Evolutionary conservation across 1,140 invertebrate genomes (phyloP).

Genomic region (Hesperophylax magnus): DNA sequence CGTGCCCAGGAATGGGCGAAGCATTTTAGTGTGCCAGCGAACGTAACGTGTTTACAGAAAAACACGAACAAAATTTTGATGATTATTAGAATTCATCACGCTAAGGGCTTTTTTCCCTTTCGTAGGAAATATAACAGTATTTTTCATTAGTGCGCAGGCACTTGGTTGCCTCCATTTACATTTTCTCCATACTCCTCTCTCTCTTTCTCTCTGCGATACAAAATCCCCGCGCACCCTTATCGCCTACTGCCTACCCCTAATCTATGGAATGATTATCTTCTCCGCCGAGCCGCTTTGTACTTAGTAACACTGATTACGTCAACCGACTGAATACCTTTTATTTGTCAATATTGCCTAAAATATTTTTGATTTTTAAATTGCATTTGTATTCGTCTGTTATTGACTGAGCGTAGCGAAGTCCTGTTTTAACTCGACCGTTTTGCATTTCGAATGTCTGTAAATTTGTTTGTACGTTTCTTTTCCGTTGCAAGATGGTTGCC

Average conservation of each 20-base stretch:
- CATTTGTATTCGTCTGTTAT: too few relatives aligned
- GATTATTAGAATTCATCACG: conserved; percentile 40
- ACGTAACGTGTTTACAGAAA: conserved; percentile 30
- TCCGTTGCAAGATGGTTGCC: too few relatives aligned
- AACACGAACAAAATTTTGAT: conserved; percentile 32
- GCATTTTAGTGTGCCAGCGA: conserved; percentile 12
- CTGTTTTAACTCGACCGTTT: too few relatives aligned
- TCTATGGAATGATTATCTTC: conserved; percentile 32
- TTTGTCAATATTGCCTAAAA: too few relatives aligned
- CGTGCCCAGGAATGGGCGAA: not conserved
- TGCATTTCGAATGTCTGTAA: too few relatives aligned
- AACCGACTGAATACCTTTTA: not conserved
- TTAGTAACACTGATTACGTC: not conserved
- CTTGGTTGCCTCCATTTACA: conserved; percentile 23
- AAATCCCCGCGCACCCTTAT: conserved; percentile 32
- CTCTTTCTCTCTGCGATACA: conserved; percentile 15
- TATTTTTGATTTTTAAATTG: too few relatives aligned
- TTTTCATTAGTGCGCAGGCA: conserved; percentile 34
- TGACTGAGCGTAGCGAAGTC: too few relatives aligned
- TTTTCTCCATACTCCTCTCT: not conserved
- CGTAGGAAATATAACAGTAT: conserved; percentile 33
- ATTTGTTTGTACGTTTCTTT: too few relatives aligned
- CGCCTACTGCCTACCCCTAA: not conserved
- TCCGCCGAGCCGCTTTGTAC: not conserved
- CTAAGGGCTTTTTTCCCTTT: conserved; percentile 33